Percentiles rank a stretch among this genome's conserved stretches.
Evolutionary conservation across 2,888 invertebrate genomes (phyloP).

Genomic region (Metopia argyrocephala): DNA sequence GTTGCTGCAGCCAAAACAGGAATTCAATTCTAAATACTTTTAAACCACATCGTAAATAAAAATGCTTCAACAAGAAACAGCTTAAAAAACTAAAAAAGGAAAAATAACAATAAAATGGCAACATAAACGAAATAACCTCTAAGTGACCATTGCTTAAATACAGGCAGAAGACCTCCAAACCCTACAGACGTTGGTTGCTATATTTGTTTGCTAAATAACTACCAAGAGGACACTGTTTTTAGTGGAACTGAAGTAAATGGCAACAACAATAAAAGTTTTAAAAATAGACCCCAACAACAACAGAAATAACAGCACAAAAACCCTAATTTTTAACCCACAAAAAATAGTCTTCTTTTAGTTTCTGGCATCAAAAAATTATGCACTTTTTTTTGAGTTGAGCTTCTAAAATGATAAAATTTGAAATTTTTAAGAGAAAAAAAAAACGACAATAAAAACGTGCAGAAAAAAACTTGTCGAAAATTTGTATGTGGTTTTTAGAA

Average conservation of each 20-base stretch:
- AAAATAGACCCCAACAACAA: conserved; percentile 7
- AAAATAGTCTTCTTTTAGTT: neutral
- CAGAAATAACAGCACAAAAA: conserved; percentile 16
- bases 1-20: conserved; percentile 23
- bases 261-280: neutral
- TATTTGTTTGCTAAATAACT: conserved; percentile 44
- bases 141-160: conserved; percentile 67
- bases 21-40: conserved; percentile 51
- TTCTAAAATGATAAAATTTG: conserved; percentile 37
- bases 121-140: conserved; percentile 65
- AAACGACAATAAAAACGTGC: neutral
- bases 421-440: neutral
- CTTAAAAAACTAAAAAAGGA: neutral
- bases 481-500: conserved; percentile 20
- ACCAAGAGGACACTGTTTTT: conserved; percentile 16
- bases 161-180: conserved; percentile 7
- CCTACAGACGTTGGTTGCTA: conserved; percentile 29
- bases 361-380: neutral
- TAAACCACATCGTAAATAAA: conserved; percentile 46
- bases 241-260: conserved; percentile 8
- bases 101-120: conserved; percentile 25
- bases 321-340: conserved; percentile 17
- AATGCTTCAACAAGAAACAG: conserved; percentile 9
- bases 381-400: neutral
- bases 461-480: conserved; percentile 35